Evolutionary conservation across 2,888 invertebrate genomes (phyloP).

Genomic region (Scaptomyza flava): DNA sequence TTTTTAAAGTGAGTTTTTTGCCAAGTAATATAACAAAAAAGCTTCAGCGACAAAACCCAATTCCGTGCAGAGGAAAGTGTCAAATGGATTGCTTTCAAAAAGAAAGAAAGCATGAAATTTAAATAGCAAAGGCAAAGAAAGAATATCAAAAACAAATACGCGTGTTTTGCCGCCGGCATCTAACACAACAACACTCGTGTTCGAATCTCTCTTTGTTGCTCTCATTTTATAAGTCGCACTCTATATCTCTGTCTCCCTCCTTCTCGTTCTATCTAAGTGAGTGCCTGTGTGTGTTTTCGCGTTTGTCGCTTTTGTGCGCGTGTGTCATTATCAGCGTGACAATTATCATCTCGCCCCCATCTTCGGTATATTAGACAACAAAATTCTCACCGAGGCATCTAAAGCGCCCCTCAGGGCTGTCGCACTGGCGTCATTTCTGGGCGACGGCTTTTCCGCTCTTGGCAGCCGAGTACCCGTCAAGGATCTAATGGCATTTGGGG

Average conservation of each 20-base stretch:
- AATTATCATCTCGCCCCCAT: slow-evolving; percentile 54
- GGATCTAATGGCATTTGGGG: slow-evolving; percentile 85
- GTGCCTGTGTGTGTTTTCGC: slow-evolving; percentile 40
- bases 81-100: slow-evolving; percentile 42
- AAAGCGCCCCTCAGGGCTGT: slow-evolving; percentile 85
- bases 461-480: slow-evolving; percentile 84
- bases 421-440: slow-evolving; percentile 85
- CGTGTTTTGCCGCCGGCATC: slow-evolving; percentile 69
- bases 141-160: slow-evolving; percentile 26
- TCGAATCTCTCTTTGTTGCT: slow-evolving; percentile 24
- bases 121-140: slow-evolving; percentile 14
- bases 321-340: slow-evolving; percentile 35
- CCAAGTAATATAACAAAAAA: slow-evolving; percentile 48
- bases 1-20: slow-evolving; percentile 64
- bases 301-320: slow-evolving; percentile 39
- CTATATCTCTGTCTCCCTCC: background rate
- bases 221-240: background rate
- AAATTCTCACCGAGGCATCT: slow-evolving; percentile 85
- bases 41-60: slow-evolving; percentile 8
- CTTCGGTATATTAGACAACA: slow-evolving; percentile 77
- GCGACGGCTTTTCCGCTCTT: slow-evolving; percentile 85
- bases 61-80: slow-evolving; percentile 27
- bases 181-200: slow-evolving; percentile 60
- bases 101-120: slow-evolving; percentile 16
- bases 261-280: background rate